Base-by-base conservation (phyloP, 2,888 invertebrate species). In the Serrognathus titanus region DNA sequence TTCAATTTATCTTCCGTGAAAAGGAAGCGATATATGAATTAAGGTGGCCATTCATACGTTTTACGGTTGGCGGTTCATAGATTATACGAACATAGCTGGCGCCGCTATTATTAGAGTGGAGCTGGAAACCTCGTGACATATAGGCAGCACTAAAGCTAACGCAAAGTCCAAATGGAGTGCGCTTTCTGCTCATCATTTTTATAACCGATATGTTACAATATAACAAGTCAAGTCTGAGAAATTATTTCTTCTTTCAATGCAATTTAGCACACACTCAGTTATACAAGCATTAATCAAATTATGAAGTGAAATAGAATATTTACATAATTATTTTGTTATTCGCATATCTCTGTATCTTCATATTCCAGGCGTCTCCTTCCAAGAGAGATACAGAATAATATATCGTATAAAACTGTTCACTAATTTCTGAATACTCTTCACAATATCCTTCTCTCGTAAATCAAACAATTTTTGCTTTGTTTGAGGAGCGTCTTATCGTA, bases 41-140 rank as follows among this genome's bases (percentile, higher is more conserved):
- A 53, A 53, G 53, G 48, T 47, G 53, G 48, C 47, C 40, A 53
- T 53, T 53, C 53, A 48, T 39, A 38, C 47, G 45, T 52, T 53
- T 53, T 53, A 53, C 53, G 53, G 40, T 46, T 31, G 53, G 47
- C 53, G 48, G 53, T 37, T 53, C 53, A 31, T 53, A 53, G 53
- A 53, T 53, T 53, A 53, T 13, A 43, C 11, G 16, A 31, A 31
- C 24, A 53, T 55, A 51, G 52, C 52, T 55, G 58, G 58, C 58
- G 58, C 58, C 55, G 54, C 51, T 52, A 51, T 58, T 58, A 58
- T 58, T 58, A 55, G 54, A 55, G 55, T 48, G 55, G 54, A 55
- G 58, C 58, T 54, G 55, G 53, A 48, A 50, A 55, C 46, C 58
- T 40, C 39, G 48, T 58, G 54, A 58, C 58, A 58, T 58, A 58